Evolutionary conservation across 2,113 vertebrate species (phyloP).

Genomic region (Origma solitaria): DNA sequence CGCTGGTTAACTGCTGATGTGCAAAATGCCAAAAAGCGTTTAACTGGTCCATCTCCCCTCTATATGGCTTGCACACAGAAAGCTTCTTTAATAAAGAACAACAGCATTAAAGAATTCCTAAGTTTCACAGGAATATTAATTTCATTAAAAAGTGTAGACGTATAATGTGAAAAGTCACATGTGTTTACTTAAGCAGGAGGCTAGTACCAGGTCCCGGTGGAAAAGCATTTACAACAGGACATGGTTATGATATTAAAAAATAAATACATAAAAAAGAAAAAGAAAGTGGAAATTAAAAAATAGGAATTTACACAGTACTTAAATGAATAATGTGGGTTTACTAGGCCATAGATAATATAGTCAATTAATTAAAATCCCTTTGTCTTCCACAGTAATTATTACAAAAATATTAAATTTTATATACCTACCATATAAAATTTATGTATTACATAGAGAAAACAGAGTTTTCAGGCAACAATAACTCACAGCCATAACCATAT

Average conservation of each 20-base stretch:
- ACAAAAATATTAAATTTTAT: background rate
- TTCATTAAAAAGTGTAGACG: background rate
- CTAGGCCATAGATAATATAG: background rate
- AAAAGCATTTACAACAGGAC: background rate
- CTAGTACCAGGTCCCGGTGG: background rate
- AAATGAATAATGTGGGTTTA: background rate
- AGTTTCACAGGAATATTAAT: background rate
- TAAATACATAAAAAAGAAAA: too few species aligned
- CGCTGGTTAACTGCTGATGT: slow-evolving; percentile 37
- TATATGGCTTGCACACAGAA: background rate
- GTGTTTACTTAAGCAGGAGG: background rate
- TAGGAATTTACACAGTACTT: accelerated
- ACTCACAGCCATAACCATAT: background rate
- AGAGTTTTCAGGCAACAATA: background rate
- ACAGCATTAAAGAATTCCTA: background rate
- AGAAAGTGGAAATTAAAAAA: background rate
- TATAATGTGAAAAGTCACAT: background rate
- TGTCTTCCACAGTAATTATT: background rate
- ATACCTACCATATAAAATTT: background rate
- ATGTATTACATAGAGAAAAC: background rate
- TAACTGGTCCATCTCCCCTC: slow-evolving; percentile 4
- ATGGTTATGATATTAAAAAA: background rate
- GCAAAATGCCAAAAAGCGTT: slow-evolving; percentile 37
- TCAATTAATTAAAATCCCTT: background rate
- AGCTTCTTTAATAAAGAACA: background rate